Evolutionary conservation across 1,140 invertebrate species (phyloP).

Genomic region (Eriosoma lanigerum): DNA sequence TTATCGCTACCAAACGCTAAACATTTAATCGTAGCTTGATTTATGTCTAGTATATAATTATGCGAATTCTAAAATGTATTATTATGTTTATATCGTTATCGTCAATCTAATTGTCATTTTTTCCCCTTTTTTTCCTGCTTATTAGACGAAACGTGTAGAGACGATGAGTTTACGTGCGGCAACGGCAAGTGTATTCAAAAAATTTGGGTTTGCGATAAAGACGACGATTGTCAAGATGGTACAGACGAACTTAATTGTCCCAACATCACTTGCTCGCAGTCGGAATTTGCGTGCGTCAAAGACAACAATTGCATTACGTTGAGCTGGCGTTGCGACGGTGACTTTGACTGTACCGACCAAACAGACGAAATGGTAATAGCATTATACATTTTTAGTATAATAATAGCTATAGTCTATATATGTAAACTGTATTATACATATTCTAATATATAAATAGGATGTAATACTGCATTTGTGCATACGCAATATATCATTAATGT

Average conservation of each 20-base stretch:
- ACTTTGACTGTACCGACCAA: constrained; percentile 78
- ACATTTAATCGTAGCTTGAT: neutral
- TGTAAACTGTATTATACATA: no score
- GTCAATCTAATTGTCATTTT: neutral
- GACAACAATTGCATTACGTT: constrained; percentile 69
- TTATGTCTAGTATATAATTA: neutral
- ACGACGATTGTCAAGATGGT: constrained; percentile 82
- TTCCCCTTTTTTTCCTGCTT: neutral
- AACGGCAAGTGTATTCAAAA: constrained; percentile 86
- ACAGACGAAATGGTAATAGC: constrained; percentile 76
- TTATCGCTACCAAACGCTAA: neutral
- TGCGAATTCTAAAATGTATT: neutral
- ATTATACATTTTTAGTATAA: no score
- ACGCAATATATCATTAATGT: no score
- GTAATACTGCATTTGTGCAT: no score
- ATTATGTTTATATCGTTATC: neutral
- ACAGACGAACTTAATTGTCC: constrained; percentile 79
- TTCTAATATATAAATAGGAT: no score
- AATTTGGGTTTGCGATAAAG: constrained; percentile 83
- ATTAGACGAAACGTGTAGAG: constrained; percentile 79
- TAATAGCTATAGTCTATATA: no score
- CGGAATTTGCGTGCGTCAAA: constrained; percentile 71
- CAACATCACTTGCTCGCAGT: constrained; percentile 64
- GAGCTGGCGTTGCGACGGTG: constrained; percentile 83
- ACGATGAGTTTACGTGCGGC: constrained; percentile 85